Evolutionary conservation across 2,113 vertebrate genomes (phyloP), one percentile per base, ranked within the genome.

Genomic region (Anguilla rostrata): DNA sequence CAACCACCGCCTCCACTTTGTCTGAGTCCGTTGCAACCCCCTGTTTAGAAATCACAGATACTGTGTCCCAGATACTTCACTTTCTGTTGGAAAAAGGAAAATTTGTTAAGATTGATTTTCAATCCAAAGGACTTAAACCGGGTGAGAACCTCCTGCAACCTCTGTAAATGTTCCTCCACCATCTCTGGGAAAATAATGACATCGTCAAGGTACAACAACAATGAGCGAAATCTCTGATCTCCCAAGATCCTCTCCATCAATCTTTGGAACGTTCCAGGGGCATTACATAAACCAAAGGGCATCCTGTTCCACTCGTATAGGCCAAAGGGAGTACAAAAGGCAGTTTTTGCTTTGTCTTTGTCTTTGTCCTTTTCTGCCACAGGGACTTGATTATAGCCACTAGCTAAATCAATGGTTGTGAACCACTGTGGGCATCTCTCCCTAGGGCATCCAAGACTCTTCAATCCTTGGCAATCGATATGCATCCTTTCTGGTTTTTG

Each of bases 151-250:
- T 82, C 20, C 14, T 81, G 29, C 9, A 85, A 2, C 18, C 60
- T 26, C 0, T 3, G n/a, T n/a, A n/a, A n/a, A n/a, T n/a, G n/a
- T n/a, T n/a, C n/a, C n/a, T n/a, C n/a, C n/a, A n/a, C 34, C 15
- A 88, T 5, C 15, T 85, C 84, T 8, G 43, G 79, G 40, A 85
- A 60, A n/a, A 71, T 15, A 5, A 80, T 49, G 0, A 85, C 22
- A 46, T 85, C 40, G 18, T 87, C 87, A 26, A 87, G 18, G 20
- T 87, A 87, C 14, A 85, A 41, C 56, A 87, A 9, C 6, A 84
- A 20, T 40, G 83, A 84, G 1, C 78, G 86, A 18, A 85, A 87
- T 8, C 14, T n/a, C 57, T 85, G 49, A 40, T 87, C 83, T 29
- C 66, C 63, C 3, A 84, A 43, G 2, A 84, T 84, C 1, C 60